Evolutionary conservation across 2,797 vertebrate genomes (phyloP).

Genomic region (Phylloscopus collybita): DNA sequence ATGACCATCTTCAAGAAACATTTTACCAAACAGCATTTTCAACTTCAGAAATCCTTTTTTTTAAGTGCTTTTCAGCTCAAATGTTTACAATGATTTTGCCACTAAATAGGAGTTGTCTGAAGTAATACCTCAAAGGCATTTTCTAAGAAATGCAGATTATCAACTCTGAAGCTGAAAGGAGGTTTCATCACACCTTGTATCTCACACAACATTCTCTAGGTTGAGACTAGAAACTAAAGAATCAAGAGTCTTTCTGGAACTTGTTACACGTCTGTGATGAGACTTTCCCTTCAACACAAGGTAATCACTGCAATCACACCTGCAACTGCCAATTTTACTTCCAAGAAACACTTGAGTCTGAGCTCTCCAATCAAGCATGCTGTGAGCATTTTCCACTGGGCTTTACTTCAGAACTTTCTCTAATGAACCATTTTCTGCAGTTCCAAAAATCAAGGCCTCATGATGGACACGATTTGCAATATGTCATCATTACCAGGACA

Average conservation of each 20-base stretch:
- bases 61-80: not conserved
- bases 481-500: not conserved
- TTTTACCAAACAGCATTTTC: not conserved
- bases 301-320: not conserved
- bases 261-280: not conserved
- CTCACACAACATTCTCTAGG: not conserved
- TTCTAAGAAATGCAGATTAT: not conserved
- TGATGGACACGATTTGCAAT: not conserved
- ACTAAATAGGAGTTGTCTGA: not conserved
- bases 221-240: not conserved
- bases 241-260: not conserved
- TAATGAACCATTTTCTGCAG: not conserved
- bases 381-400: not conserved
- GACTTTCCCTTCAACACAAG: not conserved
- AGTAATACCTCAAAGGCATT: not conserved
- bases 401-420: not conserved
- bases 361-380: not conserved
- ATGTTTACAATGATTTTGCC: not conserved
- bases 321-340: not conserved
- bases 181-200: not conserved
- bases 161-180: not conserved
- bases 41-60: not conserved
- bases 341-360: not conserved
- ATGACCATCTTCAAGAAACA: not conserved
- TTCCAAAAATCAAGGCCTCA: not conserved